Conservation (phyloP, 2,113 vertebrate genomes). For the Leptodactylus fuscus region DNA sequence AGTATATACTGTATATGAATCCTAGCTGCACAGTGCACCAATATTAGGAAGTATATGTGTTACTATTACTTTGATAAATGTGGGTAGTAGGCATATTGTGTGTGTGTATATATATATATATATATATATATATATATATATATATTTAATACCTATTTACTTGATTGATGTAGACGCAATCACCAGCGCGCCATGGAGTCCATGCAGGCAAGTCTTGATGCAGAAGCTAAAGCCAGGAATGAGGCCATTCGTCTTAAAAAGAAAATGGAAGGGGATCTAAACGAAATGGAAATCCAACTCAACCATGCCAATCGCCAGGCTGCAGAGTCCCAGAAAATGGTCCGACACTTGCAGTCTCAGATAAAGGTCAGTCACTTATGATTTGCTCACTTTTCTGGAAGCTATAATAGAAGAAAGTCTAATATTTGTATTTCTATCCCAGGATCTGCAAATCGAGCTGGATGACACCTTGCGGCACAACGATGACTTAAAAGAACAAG, state of each 20-base stretch:
- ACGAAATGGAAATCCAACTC: conserved; percentile 92
- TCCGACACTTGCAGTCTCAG: conserved; percentile 85
- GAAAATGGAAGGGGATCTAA: conserved; percentile 95
- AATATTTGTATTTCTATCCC: conserved; percentile 2
- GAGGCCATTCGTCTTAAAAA: conserved; percentile 90
- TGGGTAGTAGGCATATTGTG: too few species aligned
- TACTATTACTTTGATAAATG: too few species aligned
- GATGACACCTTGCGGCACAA: conserved; percentile 84
- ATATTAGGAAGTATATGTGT: too few species aligned
- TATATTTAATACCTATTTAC: too few species aligned
- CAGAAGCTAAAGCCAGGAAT: conserved; percentile 85
- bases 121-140: too few species aligned
- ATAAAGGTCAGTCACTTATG: conserved; percentile 80
- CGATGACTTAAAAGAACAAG: conserved; percentile 88
- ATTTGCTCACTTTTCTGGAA: neutral
- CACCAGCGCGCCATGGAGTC: conserved; percentile 90
- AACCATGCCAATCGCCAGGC: conserved; percentile 88
- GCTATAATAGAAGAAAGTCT: neutral
- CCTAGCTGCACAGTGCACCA: too few species aligned
- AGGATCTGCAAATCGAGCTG: conserved; percentile 88
- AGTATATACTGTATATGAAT: too few species aligned
- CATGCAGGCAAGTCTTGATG: conserved; percentile 87
- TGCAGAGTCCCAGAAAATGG: conserved; percentile 82
- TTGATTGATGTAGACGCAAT: conserved; percentile 75
- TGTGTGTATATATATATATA: too few species aligned